Evolutionary conservation across 2,888 invertebrate species (phyloP), one percentile per base, ranked within the genome.

Genomic region (Galerucella nymphaeae): DNA sequence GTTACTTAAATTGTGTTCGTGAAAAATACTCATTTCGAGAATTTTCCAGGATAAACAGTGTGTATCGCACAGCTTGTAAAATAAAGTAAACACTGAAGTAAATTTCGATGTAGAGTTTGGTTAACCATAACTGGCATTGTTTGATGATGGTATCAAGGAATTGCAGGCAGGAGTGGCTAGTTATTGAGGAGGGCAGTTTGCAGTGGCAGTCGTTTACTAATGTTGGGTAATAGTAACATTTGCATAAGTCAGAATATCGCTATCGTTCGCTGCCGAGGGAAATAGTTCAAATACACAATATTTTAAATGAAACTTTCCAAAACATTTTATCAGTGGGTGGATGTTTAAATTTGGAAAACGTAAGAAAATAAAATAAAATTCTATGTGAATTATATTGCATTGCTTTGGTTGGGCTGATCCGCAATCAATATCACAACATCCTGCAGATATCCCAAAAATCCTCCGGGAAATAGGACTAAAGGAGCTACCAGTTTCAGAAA

Each of bases 121-220:
- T 23, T 55, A 83, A 84, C 84, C 84, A 80, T 84, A 82, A 76
- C 78, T 83, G 85, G 84, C 85, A 83, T 85, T 85, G 84, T 85
- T 85, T 83, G 83, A 85, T 85, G 84, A 82, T 82, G 79, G 83
- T 81, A 84, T 84, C 83, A 83, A 80, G 30, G 58, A 38, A 30
- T 50, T 8, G 38, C 55, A 1, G 41, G 41, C 16, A 14, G 38
- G 61, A 38, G 57, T 30, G 58, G 42, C 69, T 41, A 79, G 80
- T 84, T 85, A 85, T 84, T 83, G 84, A 84, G 83, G 16, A 83
- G 84, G 82, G 81, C 79, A 79, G 82, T 83, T 83, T 81, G 80
- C 81, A 81, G 80, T 79, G 80, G 78, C 78, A 77, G 48, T 30
- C 78, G 66, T 68, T 75, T 80, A 82, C 80, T 81, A 82, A 83